Percentiles rank a stretch among this genome's conserved stretches.
Conservation (phyloP, 1,140 invertebrate genomes). For the Trichonephila clavipes region DNA sequence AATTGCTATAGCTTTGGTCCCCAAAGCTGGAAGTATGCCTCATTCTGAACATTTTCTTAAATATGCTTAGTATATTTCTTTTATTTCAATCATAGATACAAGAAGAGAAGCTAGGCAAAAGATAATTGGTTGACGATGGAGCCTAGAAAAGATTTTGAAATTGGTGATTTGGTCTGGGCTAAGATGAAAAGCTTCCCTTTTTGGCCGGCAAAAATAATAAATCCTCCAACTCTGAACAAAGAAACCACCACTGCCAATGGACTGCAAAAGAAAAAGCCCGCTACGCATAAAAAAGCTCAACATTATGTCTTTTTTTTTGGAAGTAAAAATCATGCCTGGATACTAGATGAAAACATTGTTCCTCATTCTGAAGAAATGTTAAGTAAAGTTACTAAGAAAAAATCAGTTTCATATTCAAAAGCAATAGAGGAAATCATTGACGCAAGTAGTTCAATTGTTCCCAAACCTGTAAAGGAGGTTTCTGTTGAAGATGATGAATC, state of each 20-base stretch:
- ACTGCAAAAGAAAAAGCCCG: background rate
- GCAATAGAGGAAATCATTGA: background rate
- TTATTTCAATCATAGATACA: background rate
- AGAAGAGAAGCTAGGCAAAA: background rate
- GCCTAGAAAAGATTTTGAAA: background rate
- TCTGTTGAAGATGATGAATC: no score
- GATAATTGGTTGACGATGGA: background rate
- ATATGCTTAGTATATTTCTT: background rate
- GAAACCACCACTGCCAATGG: no score
- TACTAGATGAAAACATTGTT: slow-evolving; percentile 87
- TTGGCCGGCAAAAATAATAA: slow-evolving; percentile 80
- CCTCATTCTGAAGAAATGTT: slow-evolving; percentile 84
- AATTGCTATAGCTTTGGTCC: background rate
- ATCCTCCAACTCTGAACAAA: slow-evolving; percentile 79
- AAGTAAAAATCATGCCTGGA: slow-evolving; percentile 88
- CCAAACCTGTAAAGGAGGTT: no score
- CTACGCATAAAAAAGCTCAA: background rate
- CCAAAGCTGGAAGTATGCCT: slow-evolving; percentile 1
- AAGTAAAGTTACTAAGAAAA: background rate
- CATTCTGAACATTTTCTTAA: background rate
- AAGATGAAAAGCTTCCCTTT: slow-evolving; percentile 80
- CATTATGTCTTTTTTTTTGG: slow-evolving; percentile 91
- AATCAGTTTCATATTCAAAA: background rate
- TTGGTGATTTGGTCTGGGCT: slow-evolving; percentile 77
- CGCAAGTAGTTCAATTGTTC: background rate